Evolutionary conservation across 2,113 vertebrate species (phyloP), one percentile per base, ranked within the genome.

Genomic region (Kryptolebias marmoratus): DNA sequence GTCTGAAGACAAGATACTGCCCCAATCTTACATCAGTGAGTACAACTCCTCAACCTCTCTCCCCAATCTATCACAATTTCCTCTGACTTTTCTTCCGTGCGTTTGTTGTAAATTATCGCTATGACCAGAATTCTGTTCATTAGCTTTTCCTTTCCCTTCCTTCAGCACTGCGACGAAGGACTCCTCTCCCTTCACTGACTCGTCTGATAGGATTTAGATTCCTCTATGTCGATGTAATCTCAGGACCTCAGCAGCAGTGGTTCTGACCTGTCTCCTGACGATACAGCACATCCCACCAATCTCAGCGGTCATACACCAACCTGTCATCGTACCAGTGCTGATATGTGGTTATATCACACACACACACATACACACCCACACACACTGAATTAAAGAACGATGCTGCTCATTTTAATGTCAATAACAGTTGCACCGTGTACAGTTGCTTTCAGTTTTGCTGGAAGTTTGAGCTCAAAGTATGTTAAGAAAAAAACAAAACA

Each of bases 161-260:
- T 84, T 72, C 65, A 81, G 67, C 76, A 67, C 56, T 52, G 78
- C 71, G 73, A 77, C 53, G 64, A 64, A 64, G 15, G 82, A 87
- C 85, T 91, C 79, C 84, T 84, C 85, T 92, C 91, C 86, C 87
- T 91, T 88, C 91, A 88, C 89, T 91, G 91, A 87, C 90, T 88
- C 89, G 92, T 91, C 92, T 93, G 92, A 94, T 94, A 88, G 91
- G 91, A 94, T 94, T 92, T 91, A 80, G 81, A 79, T 81, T 62
- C 75, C 75, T 86, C 87, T 68, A 73, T 78, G 82, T 86, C 90
- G 91, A 92, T 93, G 91, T 85, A 93, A 93, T 93, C 91, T 91
- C 63, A 64, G 86, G 86, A 83, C 88, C 88, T 91, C 89, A 78
- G 88, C 87, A 92, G 89, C 88, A 89, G 88, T n/a, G 83, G 86